Base-by-base conservation (phyloP, 2,888 invertebrate species). In the Oscheius myriophilus region DNA sequence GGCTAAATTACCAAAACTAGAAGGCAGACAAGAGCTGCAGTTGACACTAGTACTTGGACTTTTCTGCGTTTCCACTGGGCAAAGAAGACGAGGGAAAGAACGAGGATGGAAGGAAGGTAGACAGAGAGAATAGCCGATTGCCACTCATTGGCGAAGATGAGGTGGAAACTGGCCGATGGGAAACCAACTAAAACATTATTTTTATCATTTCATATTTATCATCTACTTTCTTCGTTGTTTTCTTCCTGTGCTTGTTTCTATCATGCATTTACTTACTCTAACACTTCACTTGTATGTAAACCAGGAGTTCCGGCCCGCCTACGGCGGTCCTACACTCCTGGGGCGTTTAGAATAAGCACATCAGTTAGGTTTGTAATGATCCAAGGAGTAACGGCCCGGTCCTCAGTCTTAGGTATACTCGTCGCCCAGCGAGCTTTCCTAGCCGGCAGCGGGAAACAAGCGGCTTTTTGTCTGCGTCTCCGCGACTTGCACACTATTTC, bases 41-140 rank as follows among this genome's bases (percentile, higher is more conserved):
- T 53, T 7, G 82, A 80, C 21, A 84, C 81, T 21, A 83, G 41
- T 51, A 84, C 75, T 64, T 82, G 82, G 59, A 84, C 74, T 73
- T 84, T 84, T 21, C 84, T 68, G 39, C 84, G 73, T 55, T 84
- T 85, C 83, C 83, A 84, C 70, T 84, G 84, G 6, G 84, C 81
- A 55, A 76, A 73, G 63, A 79, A 76, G 6, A 78, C 83, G 16
- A 81, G 72, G n/a, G 79, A 70, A 39, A 85, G 73, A 14, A 85
- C 72, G 33, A 85, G 69, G 46, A 86, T 67, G 11, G 81, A 78
- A 6, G 85, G 85, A 9, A 86, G 70, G 54, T 75, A 85, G 14
- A 75, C 70, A 43, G 76, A 76, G 18, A 83, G 71, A 23, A 85
- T 68, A 14, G 80, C 74, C 18, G 78, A 70, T 1, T 76, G 78